These are phyloP conservation scores for Pristionchus mayeri DNA, from an alignment of 2,888 invertebrate genomes.

Conservation along the genomic window DNA sequence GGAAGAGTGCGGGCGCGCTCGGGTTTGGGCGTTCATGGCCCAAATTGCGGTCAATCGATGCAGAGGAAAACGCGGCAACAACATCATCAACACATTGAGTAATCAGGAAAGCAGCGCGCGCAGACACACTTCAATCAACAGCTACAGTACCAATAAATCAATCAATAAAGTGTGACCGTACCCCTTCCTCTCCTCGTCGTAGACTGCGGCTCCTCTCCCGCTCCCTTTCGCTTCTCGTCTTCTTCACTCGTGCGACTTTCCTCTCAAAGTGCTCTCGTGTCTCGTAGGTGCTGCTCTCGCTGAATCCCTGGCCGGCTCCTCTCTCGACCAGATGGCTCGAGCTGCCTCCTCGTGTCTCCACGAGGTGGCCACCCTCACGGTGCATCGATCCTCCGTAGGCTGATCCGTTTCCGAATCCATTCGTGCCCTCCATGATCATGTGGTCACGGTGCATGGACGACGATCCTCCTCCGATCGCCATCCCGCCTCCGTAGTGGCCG, in stretches of 20 bases:
- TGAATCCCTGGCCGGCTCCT: conserved; percentile 63
- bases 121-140: neutral
- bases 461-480: conserved; percentile 24
- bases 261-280: conserved; percentile 76
- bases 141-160: neutral
- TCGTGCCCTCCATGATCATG: neutral
- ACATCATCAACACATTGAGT: neutral
- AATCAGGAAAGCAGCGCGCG: neutral
- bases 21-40: neutral
- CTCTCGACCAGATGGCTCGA: conserved; percentile 2
- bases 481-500: neutral
- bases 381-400: conserved; percentile 30
- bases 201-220: conserved; percentile 57
- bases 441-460: conserved; percentile 46
- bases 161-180: neutral
- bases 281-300: conserved; percentile 74
- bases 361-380: conserved; percentile 20
- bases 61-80: neutral
- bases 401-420: neutral
- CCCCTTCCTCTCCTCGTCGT: conserved; percentile 63
- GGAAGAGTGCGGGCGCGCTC: neutral
- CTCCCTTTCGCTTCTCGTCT: conserved; percentile 71
- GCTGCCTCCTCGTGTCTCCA: conserved; percentile 39
- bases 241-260: conserved; percentile 73
- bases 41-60: conserved; percentile 37